phyloP scores from a whole-genome alignment of 2,797 vertebrate genomes.

The Anabas testudineus region DNA sequence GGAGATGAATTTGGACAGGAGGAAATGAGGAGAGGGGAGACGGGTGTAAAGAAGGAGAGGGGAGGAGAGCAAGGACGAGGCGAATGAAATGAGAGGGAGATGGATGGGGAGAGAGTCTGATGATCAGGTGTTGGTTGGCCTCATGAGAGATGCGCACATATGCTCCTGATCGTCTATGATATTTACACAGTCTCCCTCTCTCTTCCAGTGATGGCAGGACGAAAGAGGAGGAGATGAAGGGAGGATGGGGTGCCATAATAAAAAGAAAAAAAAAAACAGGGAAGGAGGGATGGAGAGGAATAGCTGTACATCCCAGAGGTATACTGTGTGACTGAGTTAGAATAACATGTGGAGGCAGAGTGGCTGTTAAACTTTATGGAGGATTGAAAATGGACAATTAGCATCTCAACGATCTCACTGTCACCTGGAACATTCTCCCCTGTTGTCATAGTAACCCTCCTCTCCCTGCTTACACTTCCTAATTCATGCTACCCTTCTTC shows the following conservation, averaged over 20 bases:
- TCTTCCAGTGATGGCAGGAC: slow-evolving; percentile 48
- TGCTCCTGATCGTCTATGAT: slow-evolving; percentile 69
- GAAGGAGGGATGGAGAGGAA: slow-evolving; percentile 43
- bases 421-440: slow-evolving; percentile 76
- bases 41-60: slow-evolving; percentile 23
- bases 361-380: slow-evolving; percentile 87
- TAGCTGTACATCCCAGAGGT: slow-evolving; percentile 72
- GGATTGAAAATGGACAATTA: slow-evolving; percentile 89
- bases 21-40: slow-evolving; percentile 61
- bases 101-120: slow-evolving; percentile 56
- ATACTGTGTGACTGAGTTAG: slow-evolving; percentile 79
- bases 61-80: slow-evolving; percentile 51
- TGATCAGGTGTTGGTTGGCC: slow-evolving; percentile 77
- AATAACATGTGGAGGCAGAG: slow-evolving; percentile 81
- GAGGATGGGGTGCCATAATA: slow-evolving; percentile 63
- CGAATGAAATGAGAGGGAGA: slow-evolving; percentile 38
- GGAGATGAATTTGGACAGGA: slow-evolving; percentile 66
- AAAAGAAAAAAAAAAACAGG: slow-evolving; percentile 33
- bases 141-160: slow-evolving; percentile 73
- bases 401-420: slow-evolving; percentile 84
- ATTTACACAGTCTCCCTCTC: slow-evolving; percentile 68
- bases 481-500: slow-evolving; percentile 57
- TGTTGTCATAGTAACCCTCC: slow-evolving; percentile 76
- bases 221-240: slow-evolving; percentile 44
- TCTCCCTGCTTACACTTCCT: slow-evolving; percentile 63